Evolutionary conservation across 2,113 vertebrate species (phyloP).

Genomic region (Peromyscus polionotus): DNA sequence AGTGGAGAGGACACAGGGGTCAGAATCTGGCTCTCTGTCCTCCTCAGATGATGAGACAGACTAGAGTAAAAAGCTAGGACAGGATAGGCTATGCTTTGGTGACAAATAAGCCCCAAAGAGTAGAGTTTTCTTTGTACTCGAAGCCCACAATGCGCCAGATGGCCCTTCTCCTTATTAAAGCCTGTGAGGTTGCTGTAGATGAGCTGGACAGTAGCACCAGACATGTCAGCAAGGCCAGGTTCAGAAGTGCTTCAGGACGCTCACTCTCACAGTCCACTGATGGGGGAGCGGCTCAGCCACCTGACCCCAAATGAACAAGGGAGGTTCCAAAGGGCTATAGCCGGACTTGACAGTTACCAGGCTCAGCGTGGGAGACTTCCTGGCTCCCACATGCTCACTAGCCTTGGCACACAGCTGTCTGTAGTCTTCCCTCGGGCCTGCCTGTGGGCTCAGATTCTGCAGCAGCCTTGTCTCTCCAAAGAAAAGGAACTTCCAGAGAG

Average conservation of each 20-base stretch:
- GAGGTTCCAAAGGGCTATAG: rapidly evolving
- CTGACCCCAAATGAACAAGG: not conserved
- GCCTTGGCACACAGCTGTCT: not conserved
- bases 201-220: not conserved
- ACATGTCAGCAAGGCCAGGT: not conserved
- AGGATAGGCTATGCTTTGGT: not conserved
- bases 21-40: not conserved
- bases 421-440: not conserved
- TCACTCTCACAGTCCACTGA: too few species aligned
- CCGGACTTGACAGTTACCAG: not conserved
- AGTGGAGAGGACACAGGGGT: not conserved
- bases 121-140: not conserved
- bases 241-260: not conserved
- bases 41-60: not conserved
- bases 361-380: rapidly evolving
- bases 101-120: slow-evolving; percentile 2
- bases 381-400: not conserved
- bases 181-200: not conserved
- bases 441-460: not conserved
- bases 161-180: not conserved
- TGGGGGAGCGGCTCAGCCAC: not conserved
- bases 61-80: not conserved
- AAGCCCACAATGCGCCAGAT: not conserved
- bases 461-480: not conserved
- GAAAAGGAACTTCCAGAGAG: not conserved